Evolutionary conservation across 2,888 invertebrate genomes (phyloP).

Genomic region (Erebia ligea): DNA sequence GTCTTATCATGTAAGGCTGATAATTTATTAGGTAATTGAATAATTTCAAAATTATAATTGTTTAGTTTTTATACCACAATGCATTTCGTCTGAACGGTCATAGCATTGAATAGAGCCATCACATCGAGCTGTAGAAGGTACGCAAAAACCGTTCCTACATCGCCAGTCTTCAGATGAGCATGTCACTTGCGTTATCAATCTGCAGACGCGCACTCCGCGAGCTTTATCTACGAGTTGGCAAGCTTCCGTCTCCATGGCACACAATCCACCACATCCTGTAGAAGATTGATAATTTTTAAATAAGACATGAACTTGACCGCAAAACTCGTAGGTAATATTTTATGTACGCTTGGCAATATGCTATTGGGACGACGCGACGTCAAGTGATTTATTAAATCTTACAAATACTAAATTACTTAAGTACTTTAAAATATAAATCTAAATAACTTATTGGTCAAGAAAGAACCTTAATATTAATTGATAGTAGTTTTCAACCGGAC

Average conservation of each 20-base stretch:
- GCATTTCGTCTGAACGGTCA: conserved; percentile 88
- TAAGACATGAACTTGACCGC: background rate
- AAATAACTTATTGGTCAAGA: too few relatives aligned
- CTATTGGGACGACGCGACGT: too few relatives aligned
- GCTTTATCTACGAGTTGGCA: conserved; percentile 84
- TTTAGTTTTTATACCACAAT: conserved; percentile 82
- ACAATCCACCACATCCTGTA: conserved; percentile 86
- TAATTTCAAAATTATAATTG: background rate
- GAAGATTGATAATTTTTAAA: conserved; percentile 12
- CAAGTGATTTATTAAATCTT: too few relatives aligned
- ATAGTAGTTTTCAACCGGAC: too few relatives aligned
- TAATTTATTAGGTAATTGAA: background rate
- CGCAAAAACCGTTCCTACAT: conserved; percentile 88
- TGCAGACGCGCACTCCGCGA: conserved; percentile 79
- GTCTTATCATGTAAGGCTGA: background rate
- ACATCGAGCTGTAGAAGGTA: conserved; percentile 85
- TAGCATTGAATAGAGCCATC: conserved; percentile 89
- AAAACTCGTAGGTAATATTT: too few relatives aligned
- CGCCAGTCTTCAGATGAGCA: conserved; percentile 87
- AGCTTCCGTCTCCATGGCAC: conserved; percentile 85
- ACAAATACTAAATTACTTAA: too few relatives aligned
- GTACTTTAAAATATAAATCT: too few relatives aligned
- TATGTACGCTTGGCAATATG: too few relatives aligned
- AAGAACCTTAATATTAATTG: too few relatives aligned
- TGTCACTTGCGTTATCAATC: conserved; percentile 81